Base-by-base conservation (phyloP, 2,888 invertebrate species). In the Himalopsyche japonica region DNA sequence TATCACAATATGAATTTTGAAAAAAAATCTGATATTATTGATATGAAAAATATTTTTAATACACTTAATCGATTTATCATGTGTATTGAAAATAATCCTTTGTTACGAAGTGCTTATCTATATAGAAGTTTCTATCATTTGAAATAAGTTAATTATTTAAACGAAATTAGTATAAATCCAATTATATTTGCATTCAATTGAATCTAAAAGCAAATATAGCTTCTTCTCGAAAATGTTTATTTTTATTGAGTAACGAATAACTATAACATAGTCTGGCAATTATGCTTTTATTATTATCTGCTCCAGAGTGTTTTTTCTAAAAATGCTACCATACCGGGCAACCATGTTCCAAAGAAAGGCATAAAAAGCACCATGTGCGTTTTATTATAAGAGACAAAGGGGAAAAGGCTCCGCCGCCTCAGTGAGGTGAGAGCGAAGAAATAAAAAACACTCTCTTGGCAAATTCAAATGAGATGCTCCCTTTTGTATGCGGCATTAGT, bases 381-480 rank as follows among this genome's bases (percentile, higher is more conserved):
- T 87, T 87, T 87, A 87, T 85, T 82, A 80, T 82, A 82, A 64
- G 82, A 84, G 84, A 84, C 86, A 86, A 84, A 80, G 77, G 82
- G 57, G 77, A 57, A 47, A 49, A 77, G 24, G 49, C 48, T 77
- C 49, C 80, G 49, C 30, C 30, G 30, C 24, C 30, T 70, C 20
- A 27, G 27, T n/a, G 37, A 48, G 49, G 76, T 76, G 27, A 57
- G 81, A 76, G 48, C 27, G 20, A 20, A 76, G 80, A 57, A 79
- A 70, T 80, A 70, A 70, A 77, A 76, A 81, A 64, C 64, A 76
- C 81, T 84, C 83, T 70, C 81, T 84, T 43, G 81, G 80, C 82
- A 86, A 85, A 86, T 86, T 86, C 86, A 86, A 86, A 86, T 85
- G 85, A 84, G 84, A n/a, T 80, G 70, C 80, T 30, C 79, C 82